A percentile compares a stretch with the other conserved stretches of the same genome.
These are phyloP conservation scores for Regulus satrapa DNA, from an alignment of 2,113 vertebrate genomes.

Conservation along the genomic window DNA sequence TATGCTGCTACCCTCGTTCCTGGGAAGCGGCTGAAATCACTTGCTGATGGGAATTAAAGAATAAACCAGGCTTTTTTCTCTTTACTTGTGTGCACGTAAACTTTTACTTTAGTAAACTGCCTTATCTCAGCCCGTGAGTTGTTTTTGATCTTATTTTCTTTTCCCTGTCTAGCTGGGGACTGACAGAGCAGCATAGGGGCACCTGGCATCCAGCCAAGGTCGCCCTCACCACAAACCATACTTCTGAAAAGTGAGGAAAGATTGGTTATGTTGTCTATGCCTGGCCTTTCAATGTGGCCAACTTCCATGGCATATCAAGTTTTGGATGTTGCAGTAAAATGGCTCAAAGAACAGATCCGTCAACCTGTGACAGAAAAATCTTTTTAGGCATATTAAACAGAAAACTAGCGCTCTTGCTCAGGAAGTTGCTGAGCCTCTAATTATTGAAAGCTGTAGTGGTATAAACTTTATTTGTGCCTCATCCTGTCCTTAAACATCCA, in stretches of 20 bases:
- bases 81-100: background rate
- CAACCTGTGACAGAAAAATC: background rate
- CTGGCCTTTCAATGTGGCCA: background rate
- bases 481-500: background rate
- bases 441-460: background rate
- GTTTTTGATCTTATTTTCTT: background rate
- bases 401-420: background rate
- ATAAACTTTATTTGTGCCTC: background rate
- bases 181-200: background rate
- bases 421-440: background rate
- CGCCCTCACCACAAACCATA: background rate
- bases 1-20: background rate
- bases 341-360: background rate
- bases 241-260: background rate
- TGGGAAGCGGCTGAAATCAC: background rate
- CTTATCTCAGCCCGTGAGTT: too few species aligned
- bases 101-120: background rate
- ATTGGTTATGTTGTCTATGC: background rate
- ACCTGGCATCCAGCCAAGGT: background rate
- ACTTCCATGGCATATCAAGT: background rate
- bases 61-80: background rate
- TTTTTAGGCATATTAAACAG: background rate
- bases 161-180: background rate
- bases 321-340: background rate
- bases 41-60: background rate